A percentile compares a stretch with the other conserved stretches of the same genome.
These are phyloP conservation scores for Thymelicus lineola DNA, from an alignment of 2,888 invertebrate genomes.

Conservation along the genomic window DNA sequence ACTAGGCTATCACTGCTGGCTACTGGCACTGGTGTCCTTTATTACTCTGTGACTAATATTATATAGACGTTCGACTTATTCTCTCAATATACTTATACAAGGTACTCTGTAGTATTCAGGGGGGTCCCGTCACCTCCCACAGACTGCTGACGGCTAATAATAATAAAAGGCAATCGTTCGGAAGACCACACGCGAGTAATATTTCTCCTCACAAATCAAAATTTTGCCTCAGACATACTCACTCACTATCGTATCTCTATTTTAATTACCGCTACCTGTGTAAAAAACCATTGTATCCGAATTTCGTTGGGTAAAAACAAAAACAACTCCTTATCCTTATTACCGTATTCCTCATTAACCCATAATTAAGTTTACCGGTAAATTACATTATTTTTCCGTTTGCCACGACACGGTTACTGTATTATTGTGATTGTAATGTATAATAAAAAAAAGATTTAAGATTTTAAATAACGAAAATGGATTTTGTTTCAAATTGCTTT, in stretches of 20 bases:
- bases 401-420: conserved; percentile 14
- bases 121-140: conserved; percentile 39
- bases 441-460: not conserved
- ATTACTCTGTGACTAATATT: not conserved
- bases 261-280: not conserved
- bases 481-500: conserved; percentile 5
- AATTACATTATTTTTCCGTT: conserved; percentile 1
- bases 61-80: not conserved
- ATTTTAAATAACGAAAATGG: conserved; percentile 9
- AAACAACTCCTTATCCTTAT: conserved; percentile 5
- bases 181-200: conserved; percentile 41
- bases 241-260: not conserved
- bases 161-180: conserved; percentile 41
- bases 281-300: not conserved
- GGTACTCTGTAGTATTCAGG: conserved; percentile 11
- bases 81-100: no score
- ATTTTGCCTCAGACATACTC: not conserved
- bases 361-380: conserved; percentile 25
- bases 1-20: no score
- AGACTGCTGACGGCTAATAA: conserved; percentile 39
- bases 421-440: not conserved
- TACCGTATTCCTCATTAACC: conserved; percentile 29
- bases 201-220: conserved; percentile 5
- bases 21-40: no score
- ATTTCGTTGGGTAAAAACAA: not conserved